A percentile compares a stretch with the other conserved stretches of the same genome.
These are phyloP conservation scores for Marcusenius ussheri DNA, from an alignment of 2,113 vertebrate species.

Conservation along the genomic window DNA sequence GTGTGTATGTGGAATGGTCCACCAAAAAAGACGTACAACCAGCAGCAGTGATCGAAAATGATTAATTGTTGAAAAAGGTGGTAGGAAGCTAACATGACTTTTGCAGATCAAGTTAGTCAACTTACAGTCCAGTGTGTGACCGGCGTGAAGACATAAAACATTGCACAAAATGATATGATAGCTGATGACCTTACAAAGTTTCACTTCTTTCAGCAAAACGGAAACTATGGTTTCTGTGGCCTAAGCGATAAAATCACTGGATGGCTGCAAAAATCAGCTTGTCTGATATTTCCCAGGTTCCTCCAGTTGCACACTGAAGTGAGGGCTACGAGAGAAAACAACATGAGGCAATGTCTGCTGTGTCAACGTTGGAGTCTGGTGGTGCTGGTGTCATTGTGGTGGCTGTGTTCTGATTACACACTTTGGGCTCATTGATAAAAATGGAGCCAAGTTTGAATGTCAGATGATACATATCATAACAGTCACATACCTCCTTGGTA, in stretches of 20 bases:
- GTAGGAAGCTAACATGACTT: not conserved
- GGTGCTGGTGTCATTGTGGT: not conserved
- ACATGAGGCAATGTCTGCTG: not conserved
- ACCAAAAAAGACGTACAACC: not conserved
- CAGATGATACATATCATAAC: not conserved
- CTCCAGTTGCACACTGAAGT: not conserved
- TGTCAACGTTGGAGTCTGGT: not conserved
- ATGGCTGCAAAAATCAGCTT: not conserved
- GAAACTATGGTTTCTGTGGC: not conserved
- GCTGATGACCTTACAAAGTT: not conserved
- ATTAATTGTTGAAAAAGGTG: not conserved
- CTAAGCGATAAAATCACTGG: not conserved
- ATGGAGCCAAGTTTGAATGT: not conserved
- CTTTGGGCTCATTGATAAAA: not conserved
- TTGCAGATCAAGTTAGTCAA: not conserved
- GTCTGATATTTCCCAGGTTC: not conserved
- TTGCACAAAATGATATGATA: not conserved
- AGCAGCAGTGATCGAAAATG: not conserved
- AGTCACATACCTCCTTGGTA: not conserved
- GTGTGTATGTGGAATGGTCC: not conserved
- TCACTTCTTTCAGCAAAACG: not conserved
- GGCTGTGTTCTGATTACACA: not conserved
- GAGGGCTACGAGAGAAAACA: not conserved
- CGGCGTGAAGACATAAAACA: not conserved
- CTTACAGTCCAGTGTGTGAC: not conserved